These are phyloP conservation scores for Phoenicopterus ruber DNA, from an alignment of 2,113 vertebrate species.

Conservation along the genomic window DNA sequence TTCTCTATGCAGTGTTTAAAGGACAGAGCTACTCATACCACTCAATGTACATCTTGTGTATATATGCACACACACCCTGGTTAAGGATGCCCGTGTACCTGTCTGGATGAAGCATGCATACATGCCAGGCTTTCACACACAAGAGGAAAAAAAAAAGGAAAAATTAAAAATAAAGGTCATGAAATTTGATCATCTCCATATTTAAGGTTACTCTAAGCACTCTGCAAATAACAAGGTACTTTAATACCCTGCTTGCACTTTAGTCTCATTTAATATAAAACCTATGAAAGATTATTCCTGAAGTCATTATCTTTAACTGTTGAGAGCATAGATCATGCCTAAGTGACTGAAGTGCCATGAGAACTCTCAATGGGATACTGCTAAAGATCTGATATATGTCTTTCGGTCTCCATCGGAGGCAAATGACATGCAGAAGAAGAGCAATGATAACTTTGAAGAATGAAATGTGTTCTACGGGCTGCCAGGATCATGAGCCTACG, in stretches of 20 bases:
- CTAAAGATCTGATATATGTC: slow-evolving; percentile 69
- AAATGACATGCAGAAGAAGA: slow-evolving; percentile 61
- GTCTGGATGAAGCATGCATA: neutral
- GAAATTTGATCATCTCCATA: slow-evolving; percentile 77
- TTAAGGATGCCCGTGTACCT: neutral
- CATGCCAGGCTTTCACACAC: slow-evolving; percentile 23
- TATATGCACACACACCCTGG: neutral
- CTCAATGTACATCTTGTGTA: neutral
- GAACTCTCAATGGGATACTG: slow-evolving; percentile 65
- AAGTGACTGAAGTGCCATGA: slow-evolving; percentile 70
- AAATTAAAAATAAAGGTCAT: slow-evolving; percentile 78
- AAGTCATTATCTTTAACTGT: slow-evolving; percentile 78
- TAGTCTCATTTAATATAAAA: slow-evolving; percentile 79
- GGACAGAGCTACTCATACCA: neutral
- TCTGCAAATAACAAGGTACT: slow-evolving; percentile 77
- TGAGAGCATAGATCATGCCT: slow-evolving; percentile 77
- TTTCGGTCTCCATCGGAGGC: slow-evolving; percentile 48
- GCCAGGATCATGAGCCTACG: neutral
- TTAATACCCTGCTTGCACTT: slow-evolving; percentile 74
- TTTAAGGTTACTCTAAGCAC: slow-evolving; percentile 78
- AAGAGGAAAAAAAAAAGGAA: slow-evolving; percentile 20
- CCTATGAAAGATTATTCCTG: slow-evolving; percentile 75
- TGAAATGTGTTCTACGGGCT: neutral
- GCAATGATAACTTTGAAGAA: slow-evolving; percentile 46
- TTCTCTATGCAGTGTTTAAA: neutral